These are phyloP conservation scores for Lysandra coridon DNA, from an alignment of 2,888 invertebrate species.

Conservation along the genomic window DNA sequence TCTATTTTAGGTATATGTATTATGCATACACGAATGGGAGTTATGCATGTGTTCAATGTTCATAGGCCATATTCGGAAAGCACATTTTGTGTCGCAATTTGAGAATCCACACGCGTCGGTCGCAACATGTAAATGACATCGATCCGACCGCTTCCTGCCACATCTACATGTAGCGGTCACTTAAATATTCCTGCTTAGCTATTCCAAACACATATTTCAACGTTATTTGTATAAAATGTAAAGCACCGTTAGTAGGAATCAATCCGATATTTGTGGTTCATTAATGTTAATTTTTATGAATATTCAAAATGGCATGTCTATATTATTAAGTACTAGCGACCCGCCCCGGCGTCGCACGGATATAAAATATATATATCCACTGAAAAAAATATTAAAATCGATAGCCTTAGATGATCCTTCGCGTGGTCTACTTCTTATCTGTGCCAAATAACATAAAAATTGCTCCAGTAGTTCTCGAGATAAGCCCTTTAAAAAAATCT, in stretches of 20 bases:
- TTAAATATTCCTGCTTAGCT: constrained; percentile 3
- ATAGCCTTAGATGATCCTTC: too few species aligned
- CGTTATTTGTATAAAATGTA: constrained; percentile 6
- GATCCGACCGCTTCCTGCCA: not conserved
- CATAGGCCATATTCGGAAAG: not conserved
- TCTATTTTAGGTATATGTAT: not conserved
- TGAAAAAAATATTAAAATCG: too few species aligned
- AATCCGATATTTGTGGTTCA: not conserved
- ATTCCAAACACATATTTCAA: constrained; percentile 8
- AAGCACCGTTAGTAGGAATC: not conserved
- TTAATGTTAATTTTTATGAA: not conserved
- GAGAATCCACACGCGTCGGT: not conserved
- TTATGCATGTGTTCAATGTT: not conserved
- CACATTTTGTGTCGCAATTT: constrained; percentile 5
- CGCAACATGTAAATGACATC: constrained; percentile 10
- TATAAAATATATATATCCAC: too few species aligned
- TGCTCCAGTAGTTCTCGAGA: too few species aligned
- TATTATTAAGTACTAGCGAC: too few species aligned
- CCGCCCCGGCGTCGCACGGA: too few species aligned
- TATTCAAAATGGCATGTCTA: not conserved
- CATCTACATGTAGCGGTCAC: constrained; percentile 11
- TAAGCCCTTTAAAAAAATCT: too few species aligned
- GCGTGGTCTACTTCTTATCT: too few species aligned
- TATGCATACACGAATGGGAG: not conserved
- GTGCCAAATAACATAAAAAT: too few species aligned